Percentiles rank a stretch among this genome's conserved stretches.
Conservation (phyloP, 2,113 vertebrate genomes). For the Xiphorhynchus elegans region DNA sequence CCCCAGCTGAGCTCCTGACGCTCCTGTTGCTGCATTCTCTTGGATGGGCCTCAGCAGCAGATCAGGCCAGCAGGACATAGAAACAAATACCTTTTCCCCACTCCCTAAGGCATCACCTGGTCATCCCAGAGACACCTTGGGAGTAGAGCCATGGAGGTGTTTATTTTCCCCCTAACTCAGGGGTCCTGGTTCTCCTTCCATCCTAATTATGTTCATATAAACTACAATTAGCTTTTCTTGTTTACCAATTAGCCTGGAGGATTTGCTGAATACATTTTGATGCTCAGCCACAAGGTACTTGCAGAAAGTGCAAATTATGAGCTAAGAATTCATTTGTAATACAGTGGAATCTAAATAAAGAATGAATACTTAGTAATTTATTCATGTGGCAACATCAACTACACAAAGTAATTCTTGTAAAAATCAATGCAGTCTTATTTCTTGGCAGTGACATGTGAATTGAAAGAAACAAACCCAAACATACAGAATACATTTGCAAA, state of each 20-base stretch:
- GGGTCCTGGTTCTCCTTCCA: background rate
- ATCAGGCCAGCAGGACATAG: background rate
- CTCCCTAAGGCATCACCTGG: background rate
- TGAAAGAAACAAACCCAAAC: background rate
- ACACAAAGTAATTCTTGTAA: slow-evolving; percentile 29
- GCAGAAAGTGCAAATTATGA: slow-evolving; percentile 55
- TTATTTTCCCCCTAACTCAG: background rate
- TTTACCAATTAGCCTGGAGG: slow-evolving; percentile 59
- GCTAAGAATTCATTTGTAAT: slow-evolving; percentile 49
- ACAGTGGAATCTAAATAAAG: slow-evolving; percentile 27
- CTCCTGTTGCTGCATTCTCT: background rate
- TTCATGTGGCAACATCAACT: slow-evolving; percentile 21
- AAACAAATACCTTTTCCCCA: background rate
- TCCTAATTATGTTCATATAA: background rate
- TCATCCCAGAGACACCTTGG: background rate
- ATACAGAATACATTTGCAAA: background rate
- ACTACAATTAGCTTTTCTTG: slow-evolving; percentile 56
- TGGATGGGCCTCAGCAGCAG: background rate
- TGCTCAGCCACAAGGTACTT: slow-evolving; percentile 43
- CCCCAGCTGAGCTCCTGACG: background rate
- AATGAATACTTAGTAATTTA: slow-evolving; percentile 39
- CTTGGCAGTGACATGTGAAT: slow-evolving; percentile 1
- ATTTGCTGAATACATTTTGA: slow-evolving; percentile 54
- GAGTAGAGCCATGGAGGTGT: background rate
- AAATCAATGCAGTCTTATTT: slow-evolving; percentile 42